Percentiles rank a stretch among this genome's conserved stretches.
phyloP scores from a whole-genome alignment of 2,888 invertebrate species.

The Polietes domitor region DNA sequence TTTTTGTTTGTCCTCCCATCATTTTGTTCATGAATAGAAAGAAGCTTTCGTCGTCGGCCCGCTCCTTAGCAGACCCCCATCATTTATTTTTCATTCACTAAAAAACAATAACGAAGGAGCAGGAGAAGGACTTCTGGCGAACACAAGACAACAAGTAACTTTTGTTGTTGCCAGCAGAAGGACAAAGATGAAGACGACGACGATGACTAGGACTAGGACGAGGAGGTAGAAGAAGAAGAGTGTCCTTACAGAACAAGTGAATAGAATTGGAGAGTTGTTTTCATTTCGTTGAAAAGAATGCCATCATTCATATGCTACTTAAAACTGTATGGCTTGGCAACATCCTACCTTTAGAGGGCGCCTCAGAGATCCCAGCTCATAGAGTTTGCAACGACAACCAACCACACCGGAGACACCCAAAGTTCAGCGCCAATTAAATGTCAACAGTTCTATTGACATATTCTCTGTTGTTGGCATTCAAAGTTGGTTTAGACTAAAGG shows the following conservation, averaged over 20 bases:
- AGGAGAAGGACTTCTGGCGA: background rate
- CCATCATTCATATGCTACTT: conserved; percentile 51
- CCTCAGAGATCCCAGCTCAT: too few species aligned
- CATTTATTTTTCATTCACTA: background rate
- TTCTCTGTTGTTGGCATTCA: too few species aligned
- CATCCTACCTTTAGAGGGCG: conserved; percentile 1
- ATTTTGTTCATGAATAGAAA: conserved; percentile 44
- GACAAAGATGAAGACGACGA: background rate
- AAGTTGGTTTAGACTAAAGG: too few species aligned
- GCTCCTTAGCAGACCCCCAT: background rate
- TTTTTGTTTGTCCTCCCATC: conserved; percentile 3
- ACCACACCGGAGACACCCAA: too few species aligned
- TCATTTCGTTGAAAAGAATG: conserved; percentile 40
- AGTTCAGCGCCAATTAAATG: too few species aligned
- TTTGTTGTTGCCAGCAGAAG: background rate
- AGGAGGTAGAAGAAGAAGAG: conserved; percentile 1
- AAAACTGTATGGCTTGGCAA: conserved; percentile 21
- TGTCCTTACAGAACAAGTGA: conserved; percentile 28
- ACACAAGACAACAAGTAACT: conserved; percentile 28
- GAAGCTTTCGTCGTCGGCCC: conserved; percentile 33
- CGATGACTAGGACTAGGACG: background rate
- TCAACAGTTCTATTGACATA: too few species aligned
- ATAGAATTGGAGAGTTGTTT: conserved; percentile 22
- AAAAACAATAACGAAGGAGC: conserved; percentile 9
- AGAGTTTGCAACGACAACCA: too few species aligned